Base-by-base conservation (phyloP, 1,140 invertebrate species). In the Plutomurus gul region DNA sequence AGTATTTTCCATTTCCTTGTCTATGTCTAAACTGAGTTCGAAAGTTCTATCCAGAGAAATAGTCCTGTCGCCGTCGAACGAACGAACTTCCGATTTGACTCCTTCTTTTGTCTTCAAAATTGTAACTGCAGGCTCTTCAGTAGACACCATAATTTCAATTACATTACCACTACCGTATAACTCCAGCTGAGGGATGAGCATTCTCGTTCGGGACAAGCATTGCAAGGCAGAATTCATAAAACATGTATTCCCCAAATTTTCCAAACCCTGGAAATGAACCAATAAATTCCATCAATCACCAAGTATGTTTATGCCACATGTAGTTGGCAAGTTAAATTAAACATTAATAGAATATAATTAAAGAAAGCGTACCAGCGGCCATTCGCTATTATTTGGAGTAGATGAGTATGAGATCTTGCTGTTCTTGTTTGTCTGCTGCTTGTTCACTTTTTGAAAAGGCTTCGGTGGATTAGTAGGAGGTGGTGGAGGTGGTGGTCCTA, bases 151-250 rank as follows among this genome's bases (percentile, higher is more conserved):
- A 43, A 79, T 78, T 76, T 81, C 47, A 65, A 82, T 76, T 74
- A 77, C 36, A 43, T 84, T 60, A 37, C 77, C 77, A 78, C 77
- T 77, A 65, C 82, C 81, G 77, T 82, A 74, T 20, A 79, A 36
- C 36, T 82, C 77, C 33, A 78, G 39, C 22, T 76, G 47, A 11
- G 73, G 72, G 33, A 76, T 76, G 13, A 84, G 37, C n/a, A 22
- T 65, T 18, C 36, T 16, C 0, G 82, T 83, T 3, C 82, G 33
- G 13, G 77, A 72, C 2, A 83, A 30, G 30, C 82, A 84, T 79
- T 91, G 90, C 87, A 91, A 88, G 6, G 90, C 88, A 46, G 90
- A 89, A 86, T 91, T 91, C 85, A 90, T 91, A 85, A 91, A 91
- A 84, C 90, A 91, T 3, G 90, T 91, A 83, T 91, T 90, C 30